These are phyloP conservation scores for Tetramorium simillimum DNA, from an alignment of 1,140 invertebrate genomes.

Conservation along the genomic window DNA sequence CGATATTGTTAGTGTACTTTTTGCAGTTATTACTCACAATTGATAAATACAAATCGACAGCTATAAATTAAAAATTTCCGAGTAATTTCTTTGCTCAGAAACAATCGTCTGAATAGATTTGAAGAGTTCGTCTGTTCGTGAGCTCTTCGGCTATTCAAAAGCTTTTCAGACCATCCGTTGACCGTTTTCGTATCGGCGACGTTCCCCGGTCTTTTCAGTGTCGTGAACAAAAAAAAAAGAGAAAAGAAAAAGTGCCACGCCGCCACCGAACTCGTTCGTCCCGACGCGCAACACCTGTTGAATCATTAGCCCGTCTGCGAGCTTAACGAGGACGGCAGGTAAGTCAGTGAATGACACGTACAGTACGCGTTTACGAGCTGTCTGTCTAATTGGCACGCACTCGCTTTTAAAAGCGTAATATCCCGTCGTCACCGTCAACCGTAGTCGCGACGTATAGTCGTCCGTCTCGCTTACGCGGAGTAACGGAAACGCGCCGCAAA, in stretches of 20 bases:
- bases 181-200: constrained; percentile 51
- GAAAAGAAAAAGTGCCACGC: constrained; percentile 5
- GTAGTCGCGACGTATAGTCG: background rate
- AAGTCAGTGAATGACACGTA: constrained; percentile 72
- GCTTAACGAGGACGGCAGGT: constrained; percentile 74
- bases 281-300: constrained; percentile 75
- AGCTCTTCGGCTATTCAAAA: background rate
- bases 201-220: constrained; percentile 44
- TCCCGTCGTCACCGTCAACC: background rate
- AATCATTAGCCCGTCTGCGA: constrained; percentile 73
- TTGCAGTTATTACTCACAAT: background rate
- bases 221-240: constrained; percentile 46
- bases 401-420: constrained; percentile 1
- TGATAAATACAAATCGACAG: background rate
- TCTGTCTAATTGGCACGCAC: constrained; percentile 52
- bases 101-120: background rate
- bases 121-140: background rate
- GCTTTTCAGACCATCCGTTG: constrained; percentile 3
- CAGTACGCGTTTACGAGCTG: constrained; percentile 15
- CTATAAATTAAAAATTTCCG: background rate
- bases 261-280: constrained; percentile 34
- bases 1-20: background rate
- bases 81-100: background rate
- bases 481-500: background rate
- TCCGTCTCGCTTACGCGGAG: background rate